Evolutionary conservation across 2,113 vertebrate genomes (phyloP).

Genomic region (Gymnocephalus cernua): DNA sequence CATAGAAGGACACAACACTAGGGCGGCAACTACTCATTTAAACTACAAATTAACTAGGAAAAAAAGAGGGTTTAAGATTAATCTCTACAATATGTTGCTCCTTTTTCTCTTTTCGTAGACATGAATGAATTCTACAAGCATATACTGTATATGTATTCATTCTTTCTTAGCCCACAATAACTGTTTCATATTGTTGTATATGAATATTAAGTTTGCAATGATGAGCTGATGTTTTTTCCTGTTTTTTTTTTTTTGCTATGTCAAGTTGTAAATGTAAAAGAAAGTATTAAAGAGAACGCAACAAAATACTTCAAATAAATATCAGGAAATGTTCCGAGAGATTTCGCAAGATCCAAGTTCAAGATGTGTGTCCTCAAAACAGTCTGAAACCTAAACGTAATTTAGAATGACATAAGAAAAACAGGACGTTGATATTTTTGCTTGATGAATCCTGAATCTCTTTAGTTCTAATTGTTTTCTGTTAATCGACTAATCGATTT

Average conservation of each 20-base stretch:
- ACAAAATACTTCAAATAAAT: neutral
- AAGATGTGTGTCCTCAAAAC: no score
- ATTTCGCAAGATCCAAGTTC: no score
- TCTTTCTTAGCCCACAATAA: no score
- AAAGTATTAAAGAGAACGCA: neutral
- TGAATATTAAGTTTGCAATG: no score
- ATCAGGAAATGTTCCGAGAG: neutral
- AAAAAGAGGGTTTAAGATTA: neutral
- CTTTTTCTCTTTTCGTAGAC: no score
- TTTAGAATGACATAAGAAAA: neutral
- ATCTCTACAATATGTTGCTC: neutral
- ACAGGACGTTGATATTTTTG: neutral
- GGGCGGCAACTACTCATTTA: neutral
- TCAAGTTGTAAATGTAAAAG: neutral
- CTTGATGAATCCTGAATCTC: neutral
- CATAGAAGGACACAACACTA: neutral
- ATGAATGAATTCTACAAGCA: no score
- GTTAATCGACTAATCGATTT: neutral
- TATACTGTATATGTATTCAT: no score
- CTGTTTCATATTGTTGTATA: no score
- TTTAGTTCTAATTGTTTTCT: neutral
- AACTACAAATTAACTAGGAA: neutral
- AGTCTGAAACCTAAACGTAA: neutral
- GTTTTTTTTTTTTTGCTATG: neutral
- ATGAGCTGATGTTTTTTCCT: no score